phyloP scores from a whole-genome alignment of 2,888 invertebrate species.

The Orthonevra nobilis region DNA sequence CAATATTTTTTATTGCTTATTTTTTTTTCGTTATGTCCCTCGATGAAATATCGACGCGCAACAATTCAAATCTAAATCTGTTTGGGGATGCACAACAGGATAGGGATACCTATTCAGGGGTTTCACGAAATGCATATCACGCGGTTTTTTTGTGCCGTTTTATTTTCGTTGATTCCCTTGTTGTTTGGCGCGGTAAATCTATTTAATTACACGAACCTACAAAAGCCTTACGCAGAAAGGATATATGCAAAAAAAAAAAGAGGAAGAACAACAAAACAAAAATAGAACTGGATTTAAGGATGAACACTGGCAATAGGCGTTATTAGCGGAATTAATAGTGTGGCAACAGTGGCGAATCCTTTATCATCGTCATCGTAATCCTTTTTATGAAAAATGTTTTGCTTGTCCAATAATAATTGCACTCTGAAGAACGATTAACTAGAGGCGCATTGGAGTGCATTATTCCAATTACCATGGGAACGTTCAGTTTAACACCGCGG shows the following conservation, averaged over 20 bases:
- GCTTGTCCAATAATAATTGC: constrained; percentile 62
- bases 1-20: constrained; percentile 42
- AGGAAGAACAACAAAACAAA: constrained; percentile 53
- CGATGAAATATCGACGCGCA: constrained; percentile 24
- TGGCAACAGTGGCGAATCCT: constrained; percentile 53
- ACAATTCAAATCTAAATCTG: constrained; percentile 44
- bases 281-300: constrained; percentile 55
- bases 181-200: constrained; percentile 60
- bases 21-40: constrained; percentile 1
- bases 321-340: constrained; percentile 53
- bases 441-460: constrained; percentile 18
- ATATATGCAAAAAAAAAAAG: constrained; percentile 16
- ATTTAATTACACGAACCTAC: constrained; percentile 62
- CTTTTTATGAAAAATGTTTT: constrained; percentile 55
- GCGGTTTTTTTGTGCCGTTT: not conserved
- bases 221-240: constrained; percentile 44
- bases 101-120: constrained; percentile 3
- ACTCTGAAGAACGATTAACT: constrained; percentile 64
- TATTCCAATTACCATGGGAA: constrained; percentile 32
- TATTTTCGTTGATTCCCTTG: constrained; percentile 39
- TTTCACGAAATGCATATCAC: constrained; percentile 30
- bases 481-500: too few relatives aligned
- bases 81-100: constrained; percentile 8
- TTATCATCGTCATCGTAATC: constrained; percentile 56
- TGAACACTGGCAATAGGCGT: constrained; percentile 14